Percentiles rank a stretch among this genome's conserved stretches.
phyloP scores from a whole-genome alignment of 2,113 vertebrate genomes.

The Gnathonemus echidnorhynchus region DNA sequence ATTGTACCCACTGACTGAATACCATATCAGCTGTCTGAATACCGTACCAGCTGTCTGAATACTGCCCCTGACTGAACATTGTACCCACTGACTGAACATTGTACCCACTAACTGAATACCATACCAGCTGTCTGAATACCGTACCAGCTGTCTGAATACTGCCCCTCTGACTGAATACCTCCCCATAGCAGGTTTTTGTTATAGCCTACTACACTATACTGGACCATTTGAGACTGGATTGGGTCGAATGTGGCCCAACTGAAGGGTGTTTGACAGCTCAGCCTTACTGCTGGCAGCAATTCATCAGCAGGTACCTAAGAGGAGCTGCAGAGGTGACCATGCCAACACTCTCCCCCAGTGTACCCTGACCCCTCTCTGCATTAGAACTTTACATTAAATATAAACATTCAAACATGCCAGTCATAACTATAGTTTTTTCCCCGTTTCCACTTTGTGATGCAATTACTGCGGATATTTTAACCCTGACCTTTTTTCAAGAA shows the following conservation, averaged over 20 bases:
- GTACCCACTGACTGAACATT: no score
- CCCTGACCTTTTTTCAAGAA: background rate
- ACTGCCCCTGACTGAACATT: no score
- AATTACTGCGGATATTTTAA: background rate
- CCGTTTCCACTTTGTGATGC: background rate
- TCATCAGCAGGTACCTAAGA: background rate
- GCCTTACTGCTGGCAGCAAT: background rate
- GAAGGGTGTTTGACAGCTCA: background rate
- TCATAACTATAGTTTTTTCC: background rate
- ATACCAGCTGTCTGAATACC: no score
- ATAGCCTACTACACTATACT: background rate
- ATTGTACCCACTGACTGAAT: no score
- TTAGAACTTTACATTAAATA: background rate
- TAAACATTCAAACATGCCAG: background rate
- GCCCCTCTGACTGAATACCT: no score
- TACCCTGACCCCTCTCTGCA: background rate
- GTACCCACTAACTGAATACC: no score
- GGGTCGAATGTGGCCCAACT: background rate
- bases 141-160: no score
- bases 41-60: no score
- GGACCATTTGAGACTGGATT: background rate
- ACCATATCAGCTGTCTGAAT: no score
- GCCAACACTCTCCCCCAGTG: background rate
- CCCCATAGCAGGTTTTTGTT: background rate
- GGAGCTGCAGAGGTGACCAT: background rate